Base-by-base conservation (phyloP, 2,797 vertebrate genomes). In the Aulostomus chinensis region DNA sequence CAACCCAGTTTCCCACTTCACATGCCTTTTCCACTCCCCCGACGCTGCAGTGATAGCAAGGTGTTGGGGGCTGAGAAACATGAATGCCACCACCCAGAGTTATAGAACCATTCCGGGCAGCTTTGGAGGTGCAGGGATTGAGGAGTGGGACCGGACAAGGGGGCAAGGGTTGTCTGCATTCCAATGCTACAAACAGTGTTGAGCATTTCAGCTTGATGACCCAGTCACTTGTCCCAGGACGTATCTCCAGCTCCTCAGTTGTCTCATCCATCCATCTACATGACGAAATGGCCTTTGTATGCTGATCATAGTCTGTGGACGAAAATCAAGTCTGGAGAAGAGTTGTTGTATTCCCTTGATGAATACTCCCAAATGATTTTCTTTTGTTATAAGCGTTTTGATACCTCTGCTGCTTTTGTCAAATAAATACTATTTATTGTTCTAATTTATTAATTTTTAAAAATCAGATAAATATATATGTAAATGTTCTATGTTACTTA, bases 401-500 rank as follows among this genome's bases (percentile, higher is more conserved):
- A 86, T 79, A 83, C 80, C 83, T 90, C 86, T 92, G 91, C 92
- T 94, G 92, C 88, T 92, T 91, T 52, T 77, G 75, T 86, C 78
- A 80, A 71, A 68, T 81, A 67, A 79, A 81, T 42, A 80, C 87
- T 96, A 98, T 97, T 97, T 97, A 97, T 97, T 97, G 87, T 64
- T 93, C 84, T 92, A 95, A 98, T 95, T 97, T 98, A 98, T 98
- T 97, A 77, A 83, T 80, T 86, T 89, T 83, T 84, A 84, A 69
- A 78, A 72, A 75, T 63, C 58, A 60, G 52, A 77, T 56, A 47
- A 10, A 61, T 66, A 69, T 83, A 80, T 79, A 65, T 87, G 78
- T 83, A 69, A n/a, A 73, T 86, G 71, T 86, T 86, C 75, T 81
- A 82, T 68, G 73, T 83, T 57, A 55, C 68, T 50, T 81, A 67